These are phyloP conservation scores for Drosophila littoralis DNA, from an alignment of 1,140 invertebrate species.

Conservation along the genomic window DNA sequence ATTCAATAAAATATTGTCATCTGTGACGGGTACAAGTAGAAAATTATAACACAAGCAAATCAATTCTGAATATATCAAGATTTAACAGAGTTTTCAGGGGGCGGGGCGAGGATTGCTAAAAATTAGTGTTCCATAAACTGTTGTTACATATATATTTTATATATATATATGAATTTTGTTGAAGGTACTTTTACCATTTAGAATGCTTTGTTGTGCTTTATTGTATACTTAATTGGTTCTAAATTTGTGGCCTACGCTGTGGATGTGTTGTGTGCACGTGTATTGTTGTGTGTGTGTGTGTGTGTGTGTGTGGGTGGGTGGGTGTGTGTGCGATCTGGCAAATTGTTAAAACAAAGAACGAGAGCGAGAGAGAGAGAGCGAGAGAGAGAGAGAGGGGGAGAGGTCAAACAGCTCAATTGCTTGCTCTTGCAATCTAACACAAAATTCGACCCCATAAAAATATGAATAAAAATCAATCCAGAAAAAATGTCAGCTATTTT, in stretches of 20 bases:
- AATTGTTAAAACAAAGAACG: background rate
- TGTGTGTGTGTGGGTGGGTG: slow-evolving; percentile 32
- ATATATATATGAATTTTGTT: slow-evolving; percentile 30
- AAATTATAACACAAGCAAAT: slow-evolving; percentile 21
- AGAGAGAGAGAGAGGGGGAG: background rate
- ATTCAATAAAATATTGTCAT: slow-evolving; percentile 78
- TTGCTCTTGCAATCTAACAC: no score
- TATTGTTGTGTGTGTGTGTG: slow-evolving; percentile 27
- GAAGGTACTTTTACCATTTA: slow-evolving; percentile 62
- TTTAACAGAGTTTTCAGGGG: no score
- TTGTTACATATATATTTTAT: slow-evolving; percentile 13
- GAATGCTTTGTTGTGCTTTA: slow-evolving; percentile 55
- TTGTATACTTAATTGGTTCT: slow-evolving; percentile 69
- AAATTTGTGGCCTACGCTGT: slow-evolving; percentile 20
- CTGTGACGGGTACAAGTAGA: slow-evolving; percentile 18
- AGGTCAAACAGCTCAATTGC: background rate
- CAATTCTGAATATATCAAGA: no score
- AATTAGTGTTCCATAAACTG: slow-evolving; percentile 9
- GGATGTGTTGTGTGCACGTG: slow-evolving; percentile 21
- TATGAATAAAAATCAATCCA: no score
- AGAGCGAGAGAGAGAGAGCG: background rate
- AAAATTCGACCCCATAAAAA: no score
- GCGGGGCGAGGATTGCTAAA: slow-evolving; percentile 8
- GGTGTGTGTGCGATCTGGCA: slow-evolving; percentile 15
- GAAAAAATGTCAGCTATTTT: no score